Evolutionary conservation across 2,888 invertebrate genomes (phyloP).

Genomic region (Cancer borealis): DNA sequence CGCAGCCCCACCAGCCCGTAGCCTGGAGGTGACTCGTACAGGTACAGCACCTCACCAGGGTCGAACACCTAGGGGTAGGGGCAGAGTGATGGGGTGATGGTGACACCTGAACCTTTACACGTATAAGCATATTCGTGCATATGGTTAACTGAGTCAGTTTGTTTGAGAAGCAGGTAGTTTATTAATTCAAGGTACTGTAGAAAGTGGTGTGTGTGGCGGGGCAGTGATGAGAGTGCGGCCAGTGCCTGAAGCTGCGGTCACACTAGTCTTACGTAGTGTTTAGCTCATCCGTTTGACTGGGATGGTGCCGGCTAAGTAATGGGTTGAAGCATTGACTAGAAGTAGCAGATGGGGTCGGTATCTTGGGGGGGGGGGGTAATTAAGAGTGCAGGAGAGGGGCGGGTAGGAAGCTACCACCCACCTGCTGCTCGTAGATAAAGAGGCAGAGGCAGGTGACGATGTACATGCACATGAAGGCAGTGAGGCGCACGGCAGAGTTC

Average conservation of each 20-base stretch:
- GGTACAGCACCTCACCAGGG: conserved; percentile 92
- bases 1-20: conserved; percentile 88
- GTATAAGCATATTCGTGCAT: background rate
- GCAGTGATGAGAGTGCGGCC: background rate
- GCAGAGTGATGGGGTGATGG: background rate
- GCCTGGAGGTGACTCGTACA: conserved; percentile 95
- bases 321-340: no score
- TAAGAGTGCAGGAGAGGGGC: background rate
- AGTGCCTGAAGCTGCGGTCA: background rate
- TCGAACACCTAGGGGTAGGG: conserved; percentile 86
- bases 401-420: conserved; percentile 79
- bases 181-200: background rate
- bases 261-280: no score
- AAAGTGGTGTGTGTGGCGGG: background rate
- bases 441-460: conserved; percentile 87
- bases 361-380: background rate
- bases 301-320: no score
- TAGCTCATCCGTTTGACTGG: no score
- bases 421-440: conserved; percentile 90
- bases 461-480: conserved; percentile 89
- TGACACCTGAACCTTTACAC: background rate
- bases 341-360: no score
- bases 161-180: background rate
- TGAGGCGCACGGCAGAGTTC: conserved; percentile 87
- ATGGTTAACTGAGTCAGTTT: background rate